Conservation (phyloP, 2,888 invertebrate genomes). For the Temnothorax unifasciatus region DNA sequence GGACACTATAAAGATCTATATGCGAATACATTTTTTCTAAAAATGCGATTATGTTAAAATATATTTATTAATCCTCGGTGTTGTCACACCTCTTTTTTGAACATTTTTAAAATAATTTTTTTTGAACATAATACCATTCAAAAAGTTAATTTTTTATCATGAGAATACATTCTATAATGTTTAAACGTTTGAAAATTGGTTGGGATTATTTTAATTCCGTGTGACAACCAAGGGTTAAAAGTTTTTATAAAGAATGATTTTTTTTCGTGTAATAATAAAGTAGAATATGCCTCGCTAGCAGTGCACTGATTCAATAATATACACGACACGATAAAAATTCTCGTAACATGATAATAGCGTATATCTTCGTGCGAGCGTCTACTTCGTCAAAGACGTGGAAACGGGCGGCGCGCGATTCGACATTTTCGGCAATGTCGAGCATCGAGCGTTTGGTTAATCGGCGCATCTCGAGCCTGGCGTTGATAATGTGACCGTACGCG, state of each 20-base stretch:
- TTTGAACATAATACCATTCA: no score
- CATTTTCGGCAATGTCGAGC: conserved; percentile 61
- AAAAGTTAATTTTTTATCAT: no score
- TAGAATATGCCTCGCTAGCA: background rate
- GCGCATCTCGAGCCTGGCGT: conserved; percentile 68
- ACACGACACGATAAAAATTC: background rate
- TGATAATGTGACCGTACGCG: conserved; percentile 72
- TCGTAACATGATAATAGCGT: background rate
- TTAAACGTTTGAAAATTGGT: no score
- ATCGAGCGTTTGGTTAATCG: conserved; percentile 64
- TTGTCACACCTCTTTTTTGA: no score
- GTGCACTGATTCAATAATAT: background rate
- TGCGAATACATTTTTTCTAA: background rate
- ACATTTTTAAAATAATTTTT: no score
- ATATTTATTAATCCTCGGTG: no score
- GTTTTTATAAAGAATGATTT: background rate
- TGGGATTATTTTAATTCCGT: no score
- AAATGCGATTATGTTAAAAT: background rate
- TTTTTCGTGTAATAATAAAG: background rate
- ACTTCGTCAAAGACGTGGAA: background rate
- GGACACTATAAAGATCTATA: background rate
- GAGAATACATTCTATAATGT: no score
- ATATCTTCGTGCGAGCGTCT: background rate
- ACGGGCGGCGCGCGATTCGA: conserved; percentile 44
- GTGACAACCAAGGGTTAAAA: no score